phyloP scores from a whole-genome alignment of 2,888 invertebrate species.

The Tortrix viridana region DNA sequence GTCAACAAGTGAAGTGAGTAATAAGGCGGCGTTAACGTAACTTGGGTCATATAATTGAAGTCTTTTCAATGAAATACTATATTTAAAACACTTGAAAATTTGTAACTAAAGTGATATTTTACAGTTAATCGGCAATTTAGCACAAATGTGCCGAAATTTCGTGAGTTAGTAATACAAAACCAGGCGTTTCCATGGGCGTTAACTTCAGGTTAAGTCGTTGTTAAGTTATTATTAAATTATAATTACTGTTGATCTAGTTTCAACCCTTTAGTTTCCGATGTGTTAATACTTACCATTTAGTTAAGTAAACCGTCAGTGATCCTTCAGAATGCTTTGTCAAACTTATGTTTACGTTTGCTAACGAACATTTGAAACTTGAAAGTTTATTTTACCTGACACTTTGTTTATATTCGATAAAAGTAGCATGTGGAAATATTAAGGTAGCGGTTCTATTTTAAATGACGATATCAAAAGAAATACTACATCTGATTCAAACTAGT shows the following conservation, averaged over 20 bases:
- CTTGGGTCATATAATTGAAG: conserved; percentile 58
- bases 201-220: conserved; percentile 74
- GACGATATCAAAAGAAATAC: background rate
- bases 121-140: conserved; percentile 46
- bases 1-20: conserved; percentile 66
- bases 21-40: conserved; percentile 61
- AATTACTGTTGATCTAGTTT: conserved; percentile 59
- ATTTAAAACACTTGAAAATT: conserved; percentile 40
- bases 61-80: conserved; percentile 53
- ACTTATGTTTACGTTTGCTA: conserved; percentile 47
- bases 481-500: background rate
- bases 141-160: conserved; percentile 51
- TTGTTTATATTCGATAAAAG: conserved; percentile 31
- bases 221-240: conserved; percentile 77
- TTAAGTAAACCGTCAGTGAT: background rate
- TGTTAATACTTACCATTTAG: background rate
- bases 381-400: conserved; percentile 43
- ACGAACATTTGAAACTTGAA: conserved; percentile 50
- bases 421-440: background rate
- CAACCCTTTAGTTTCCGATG: conserved; percentile 39
- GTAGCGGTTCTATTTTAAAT: background rate
- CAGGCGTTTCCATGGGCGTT: conserved; percentile 77
- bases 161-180: conserved; percentile 51
- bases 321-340: background rate
- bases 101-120: conserved; percentile 36